Evolutionary conservation across 2,888 invertebrate genomes (phyloP).

Genomic region (Esperia sulphurella): DNA sequence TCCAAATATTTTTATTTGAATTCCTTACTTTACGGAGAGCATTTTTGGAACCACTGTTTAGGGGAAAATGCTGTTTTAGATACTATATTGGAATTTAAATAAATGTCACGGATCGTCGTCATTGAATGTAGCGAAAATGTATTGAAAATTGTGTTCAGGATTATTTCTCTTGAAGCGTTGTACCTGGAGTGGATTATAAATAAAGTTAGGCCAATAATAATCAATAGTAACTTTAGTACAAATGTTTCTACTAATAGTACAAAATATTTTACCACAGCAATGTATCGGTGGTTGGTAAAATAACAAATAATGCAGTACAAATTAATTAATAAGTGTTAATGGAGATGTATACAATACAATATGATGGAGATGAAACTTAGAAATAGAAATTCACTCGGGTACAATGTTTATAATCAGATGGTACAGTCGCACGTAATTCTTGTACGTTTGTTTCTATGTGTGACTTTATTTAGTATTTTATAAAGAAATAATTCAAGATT

Average conservation of each 20-base stretch:
- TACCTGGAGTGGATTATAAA: slow-evolving; percentile 50
- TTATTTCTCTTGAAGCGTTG: slow-evolving; percentile 56
- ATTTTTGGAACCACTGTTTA: slow-evolving; percentile 47
- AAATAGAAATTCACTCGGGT: slow-evolving; percentile 50
- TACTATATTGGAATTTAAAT: slow-evolving; percentile 44
- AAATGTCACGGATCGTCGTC: slow-evolving; percentile 32
- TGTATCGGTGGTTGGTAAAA: slow-evolving; percentile 63
- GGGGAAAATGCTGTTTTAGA: slow-evolving; percentile 45
- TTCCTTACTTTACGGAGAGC: slow-evolving; percentile 46
- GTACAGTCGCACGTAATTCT: slow-evolving; percentile 60
- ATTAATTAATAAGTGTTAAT: slow-evolving; percentile 67
- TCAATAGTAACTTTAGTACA: background rate
- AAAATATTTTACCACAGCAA: slow-evolving; percentile 57
- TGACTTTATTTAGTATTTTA: no score
- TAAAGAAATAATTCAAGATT: no score
- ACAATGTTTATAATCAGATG: slow-evolving; percentile 55
- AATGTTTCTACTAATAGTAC: slow-evolving; percentile 47
- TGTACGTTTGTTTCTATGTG: background rate
- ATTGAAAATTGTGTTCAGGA: slow-evolving; percentile 64
- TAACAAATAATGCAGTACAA: slow-evolving; percentile 65
- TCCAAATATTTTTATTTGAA: slow-evolving; percentile 31
- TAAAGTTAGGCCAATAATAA: slow-evolving; percentile 28
- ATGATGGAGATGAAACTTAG: background rate
- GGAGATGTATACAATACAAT: slow-evolving; percentile 6
- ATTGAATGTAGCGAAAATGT: slow-evolving; percentile 70